Base-by-base conservation (phyloP, 2,797 vertebrate genomes). In the Neoniphon sammara region DNA sequence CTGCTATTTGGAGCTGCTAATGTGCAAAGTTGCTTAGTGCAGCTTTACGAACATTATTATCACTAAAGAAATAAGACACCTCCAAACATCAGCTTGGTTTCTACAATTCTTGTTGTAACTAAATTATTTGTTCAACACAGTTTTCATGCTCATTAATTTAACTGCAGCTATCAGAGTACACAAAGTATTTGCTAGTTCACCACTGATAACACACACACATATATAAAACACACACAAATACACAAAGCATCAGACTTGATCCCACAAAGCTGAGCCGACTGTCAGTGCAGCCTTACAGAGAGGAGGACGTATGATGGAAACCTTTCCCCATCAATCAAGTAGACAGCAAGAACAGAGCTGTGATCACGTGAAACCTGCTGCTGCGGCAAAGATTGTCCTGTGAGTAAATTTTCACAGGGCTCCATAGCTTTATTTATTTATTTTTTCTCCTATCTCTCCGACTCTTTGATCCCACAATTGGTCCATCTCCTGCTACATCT, bases 381-480 rank as follows among this genome's bases (percentile, higher is more conserved):
- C 80, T 66, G 62, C 55, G 73, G 80, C 73, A 61, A 18, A 66
- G 66, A 64, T 54, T 78, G 80, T 75, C 7, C 15, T 67, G 39
- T 81, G 66, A 82, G 88, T 84, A 67, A 54, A 66, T 87, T 83
- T 88, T 84, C 79, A 73, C 80, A 80, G 66, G 78, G 64, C 73
- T 21, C 73, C 67, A 68, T 46, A 71, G 65, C 2, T 44, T 46
- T 31, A 18, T 31, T 3, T 31, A 31, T 31, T 3, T 31, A 31
- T 31, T 49, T n/a, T 27, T 18, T 56, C 73, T 60, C 64, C 56
- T 27, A 59, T 71, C 52, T 62, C 66, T 56, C 63, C 77, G 70
- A 84, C 76, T 85, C 83, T 86, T 85, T 89, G 84, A 91, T 90
- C 82, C 79, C 73, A 82, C 81, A 77, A 76, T 75, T 85, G 74